Evolutionary conservation across 1,140 invertebrate species (phyloP), one percentile per base, ranked within the genome.

Genomic region (Eubasilissa regina): DNA sequence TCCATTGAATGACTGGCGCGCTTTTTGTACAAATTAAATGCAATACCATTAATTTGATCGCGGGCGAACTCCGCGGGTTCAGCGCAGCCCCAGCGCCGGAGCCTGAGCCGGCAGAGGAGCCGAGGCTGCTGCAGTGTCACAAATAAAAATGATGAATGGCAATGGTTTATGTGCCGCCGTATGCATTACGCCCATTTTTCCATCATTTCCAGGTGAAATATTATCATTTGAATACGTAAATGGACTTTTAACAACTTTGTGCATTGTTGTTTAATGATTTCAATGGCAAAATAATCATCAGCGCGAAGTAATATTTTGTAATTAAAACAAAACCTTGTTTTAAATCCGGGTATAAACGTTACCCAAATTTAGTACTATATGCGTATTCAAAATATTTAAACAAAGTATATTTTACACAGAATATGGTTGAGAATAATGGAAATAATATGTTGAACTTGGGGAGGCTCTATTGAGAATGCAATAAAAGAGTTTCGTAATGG

Each of bases 11-110:
- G 35, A 62, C 19, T 44, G 44, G 64, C 44, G 64, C 15, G 64
- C 45, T 68, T 68, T 68, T 68, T 68, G 10, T 44, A 7, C 44
- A 68, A 68, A 68, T 68, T 68, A 68, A 66, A 68, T 68, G 17
- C 64, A 68, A 68, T 47, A 21, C 64, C 64, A 47, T 68, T 68
- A 48, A 66, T 68, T 68, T 68, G n/a, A 68, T 21, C 43, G 64
- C 15, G 45, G 44, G 15, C 64, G 43, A 68, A 15, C 43, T 68
- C 64, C 43, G 21, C 64, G 47, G 48, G 1, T 51, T 8, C 48
- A 51, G 11, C 48, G 48, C 48, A 8, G 3, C 11, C n/a, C n/a
- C n/a, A n/a, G n/a, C 3, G 48, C n/a, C 44, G 43, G 35, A 9
- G 35, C 15, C 13, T n/a, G n/a, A 3, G 10, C 12, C 4, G 60